A percentile compares a stretch with the other conserved stretches of the same genome.
These are phyloP conservation scores for Tipula unca DNA, from an alignment of 2,888 invertebrate genomes.

Conservation along the genomic window DNA sequence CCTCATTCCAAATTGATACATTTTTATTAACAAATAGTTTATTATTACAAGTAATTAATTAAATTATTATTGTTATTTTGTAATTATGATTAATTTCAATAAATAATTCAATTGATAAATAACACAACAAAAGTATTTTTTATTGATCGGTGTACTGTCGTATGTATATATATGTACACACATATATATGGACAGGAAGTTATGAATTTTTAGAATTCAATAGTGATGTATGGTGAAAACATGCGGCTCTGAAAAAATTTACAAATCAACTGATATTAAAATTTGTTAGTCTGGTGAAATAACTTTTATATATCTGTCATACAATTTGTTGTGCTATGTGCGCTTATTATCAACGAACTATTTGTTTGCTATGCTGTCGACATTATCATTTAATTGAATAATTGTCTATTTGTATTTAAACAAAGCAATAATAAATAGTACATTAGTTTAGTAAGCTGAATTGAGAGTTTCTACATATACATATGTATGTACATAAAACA, in stretches of 20 bases:
- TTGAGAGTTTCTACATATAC: not conserved
- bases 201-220: too few relatives aligned
- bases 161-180: too few relatives aligned
- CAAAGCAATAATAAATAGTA: not conserved
- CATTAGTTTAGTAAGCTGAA: not conserved
- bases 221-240: too few relatives aligned
- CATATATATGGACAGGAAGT: not conserved
- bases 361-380: not conserved
- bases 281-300: not conserved
- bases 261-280: not conserved
- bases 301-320: not conserved
- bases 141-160: not conserved
- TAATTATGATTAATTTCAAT: not conserved
- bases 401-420: not conserved
- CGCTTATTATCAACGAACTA: not conserved
- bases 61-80: not conserved
- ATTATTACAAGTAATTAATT: not conserved
- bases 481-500: not conserved
- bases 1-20: not conserved
- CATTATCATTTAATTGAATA: not conserved
- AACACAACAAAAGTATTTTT: not conserved
- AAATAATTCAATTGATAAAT: not conserved
- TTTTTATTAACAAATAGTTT: not conserved
- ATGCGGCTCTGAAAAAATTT: too few relatives aligned
- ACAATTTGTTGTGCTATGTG: not conserved